A percentile compares a stretch with the other conserved stretches of the same genome.
These are phyloP conservation scores for Dinoponera quadriceps DNA, from an alignment of 1,140 invertebrate species.

Conservation along the genomic window DNA sequence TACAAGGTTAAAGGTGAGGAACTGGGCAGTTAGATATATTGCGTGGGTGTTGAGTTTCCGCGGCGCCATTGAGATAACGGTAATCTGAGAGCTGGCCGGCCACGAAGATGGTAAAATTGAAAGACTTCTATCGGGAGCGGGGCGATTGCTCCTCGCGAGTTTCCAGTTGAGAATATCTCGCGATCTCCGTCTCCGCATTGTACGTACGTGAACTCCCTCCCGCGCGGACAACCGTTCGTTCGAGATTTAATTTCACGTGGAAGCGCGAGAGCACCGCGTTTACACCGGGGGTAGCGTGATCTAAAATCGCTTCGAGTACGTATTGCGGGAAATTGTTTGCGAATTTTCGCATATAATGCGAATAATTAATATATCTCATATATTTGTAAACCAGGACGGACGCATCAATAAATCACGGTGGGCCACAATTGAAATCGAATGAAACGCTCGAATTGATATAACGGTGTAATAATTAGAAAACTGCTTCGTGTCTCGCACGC, in stretches of 20 bases:
- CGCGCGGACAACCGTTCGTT: neutral
- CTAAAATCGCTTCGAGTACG: neutral
- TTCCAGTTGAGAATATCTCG: slow-evolving; percentile 22
- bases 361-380: slow-evolving; percentile 10
- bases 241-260: slow-evolving; percentile 27
- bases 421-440: neutral
- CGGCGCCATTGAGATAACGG: slow-evolving; percentile 70
- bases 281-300: neutral
- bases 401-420: slow-evolving; percentile 5
- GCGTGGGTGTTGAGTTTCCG: slow-evolving; percentile 69
- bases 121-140: slow-evolving; percentile 52
- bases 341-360: slow-evolving; percentile 16
- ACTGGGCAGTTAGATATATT: slow-evolving; percentile 72
- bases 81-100: slow-evolving; percentile 64
- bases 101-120: slow-evolving; percentile 63
- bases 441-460: neutral
- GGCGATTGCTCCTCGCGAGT: slow-evolving; percentile 21
- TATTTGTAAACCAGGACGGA: neutral
- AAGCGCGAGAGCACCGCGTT: neutral
- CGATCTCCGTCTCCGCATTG: neutral
- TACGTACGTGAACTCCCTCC: neutral
- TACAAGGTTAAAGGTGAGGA: slow-evolving; percentile 69
- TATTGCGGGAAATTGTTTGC: neutral
- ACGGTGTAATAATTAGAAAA: neutral
- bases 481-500: neutral